Percentiles rank a stretch among this genome's conserved stretches.
Conservation (phyloP, 2,113 vertebrate genomes). For the Motacilla tschutschensis region DNA sequence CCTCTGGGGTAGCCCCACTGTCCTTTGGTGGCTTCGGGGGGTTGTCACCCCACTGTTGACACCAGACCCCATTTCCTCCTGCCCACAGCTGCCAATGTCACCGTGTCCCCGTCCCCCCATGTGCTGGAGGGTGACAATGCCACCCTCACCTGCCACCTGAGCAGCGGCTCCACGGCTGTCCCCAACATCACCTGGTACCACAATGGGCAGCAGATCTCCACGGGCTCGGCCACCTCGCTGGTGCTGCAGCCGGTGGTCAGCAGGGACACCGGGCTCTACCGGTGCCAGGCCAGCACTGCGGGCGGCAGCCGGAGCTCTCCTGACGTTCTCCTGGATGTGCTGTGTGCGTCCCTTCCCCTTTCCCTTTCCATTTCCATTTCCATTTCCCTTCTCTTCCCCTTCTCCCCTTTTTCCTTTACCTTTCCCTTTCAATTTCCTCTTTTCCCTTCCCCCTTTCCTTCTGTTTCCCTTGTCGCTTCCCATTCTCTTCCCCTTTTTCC, state of each 20-base stretch:
- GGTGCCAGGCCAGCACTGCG: not conserved
- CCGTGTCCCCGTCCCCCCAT: not conserved
- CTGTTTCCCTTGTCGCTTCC: too few species aligned
- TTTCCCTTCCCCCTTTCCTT: too few species aligned
- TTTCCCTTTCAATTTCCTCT: too few species aligned
- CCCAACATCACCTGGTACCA: constrained; percentile 51
- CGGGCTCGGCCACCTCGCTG: not conserved
- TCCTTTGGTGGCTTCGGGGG: not conserved
- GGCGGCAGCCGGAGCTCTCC: not conserved
- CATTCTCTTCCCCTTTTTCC: too few species aligned
- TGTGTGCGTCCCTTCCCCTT: not conserved
- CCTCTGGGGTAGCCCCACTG: not conserved
- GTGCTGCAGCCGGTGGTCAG: not conserved
- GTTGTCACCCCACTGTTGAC: rapidly evolving
- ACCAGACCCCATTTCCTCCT: rapidly evolving
- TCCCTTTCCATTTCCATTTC: too few species aligned
- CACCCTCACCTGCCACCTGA: constrained; percentile 48
- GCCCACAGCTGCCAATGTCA: not conserved
- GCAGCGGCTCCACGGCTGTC: not conserved
- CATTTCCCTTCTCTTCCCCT: too few species aligned
- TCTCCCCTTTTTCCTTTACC: too few species aligned
- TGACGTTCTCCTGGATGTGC: not conserved
- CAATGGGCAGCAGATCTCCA: not conserved
- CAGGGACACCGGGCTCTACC: constrained; percentile 4
- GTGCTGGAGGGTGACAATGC: constrained; percentile 25